These are phyloP conservation scores for Paramisgurnus dabryanus DNA, from an alignment of 2,113 vertebrate genomes.

Conservation along the genomic window DNA sequence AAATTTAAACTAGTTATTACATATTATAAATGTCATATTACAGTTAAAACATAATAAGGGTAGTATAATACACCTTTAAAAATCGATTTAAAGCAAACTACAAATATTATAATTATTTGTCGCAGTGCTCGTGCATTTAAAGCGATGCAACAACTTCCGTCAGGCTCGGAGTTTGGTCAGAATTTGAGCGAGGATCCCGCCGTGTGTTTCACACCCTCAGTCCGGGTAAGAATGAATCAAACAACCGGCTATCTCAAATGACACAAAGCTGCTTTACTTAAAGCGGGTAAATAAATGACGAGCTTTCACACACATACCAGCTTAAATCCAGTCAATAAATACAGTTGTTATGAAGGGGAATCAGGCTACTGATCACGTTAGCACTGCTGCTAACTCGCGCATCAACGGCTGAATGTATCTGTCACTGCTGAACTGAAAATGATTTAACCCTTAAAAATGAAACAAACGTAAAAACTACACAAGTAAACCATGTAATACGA, in stretches of 20 bases:
- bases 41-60: background rate
- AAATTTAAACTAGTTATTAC: too few species aligned
- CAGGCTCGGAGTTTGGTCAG: conserved; percentile 66
- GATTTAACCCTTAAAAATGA: background rate
- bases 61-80: background rate
- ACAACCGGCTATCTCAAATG: background rate
- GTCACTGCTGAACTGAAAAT: background rate
- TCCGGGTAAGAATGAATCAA: conserved; percentile 41
- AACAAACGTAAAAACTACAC: background rate
- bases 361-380: conserved; percentile 18
- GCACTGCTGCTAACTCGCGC: conserved; percentile 15
- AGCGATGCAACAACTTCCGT: conserved; percentile 64
- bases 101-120: background rate
- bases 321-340: background rate
- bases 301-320: background rate
- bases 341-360: background rate
- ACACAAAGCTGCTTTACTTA: background rate
- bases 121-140: background rate
- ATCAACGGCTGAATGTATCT: background rate
- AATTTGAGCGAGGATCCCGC: conserved; percentile 57
- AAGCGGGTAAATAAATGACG: background rate
- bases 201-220: conserved; percentile 16
- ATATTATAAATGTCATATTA: too few species aligned
- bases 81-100: background rate
- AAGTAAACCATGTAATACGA: background rate